Base-by-base conservation (phyloP, 2,888 invertebrate species). In the Drosophila fulvimacula region DNA sequence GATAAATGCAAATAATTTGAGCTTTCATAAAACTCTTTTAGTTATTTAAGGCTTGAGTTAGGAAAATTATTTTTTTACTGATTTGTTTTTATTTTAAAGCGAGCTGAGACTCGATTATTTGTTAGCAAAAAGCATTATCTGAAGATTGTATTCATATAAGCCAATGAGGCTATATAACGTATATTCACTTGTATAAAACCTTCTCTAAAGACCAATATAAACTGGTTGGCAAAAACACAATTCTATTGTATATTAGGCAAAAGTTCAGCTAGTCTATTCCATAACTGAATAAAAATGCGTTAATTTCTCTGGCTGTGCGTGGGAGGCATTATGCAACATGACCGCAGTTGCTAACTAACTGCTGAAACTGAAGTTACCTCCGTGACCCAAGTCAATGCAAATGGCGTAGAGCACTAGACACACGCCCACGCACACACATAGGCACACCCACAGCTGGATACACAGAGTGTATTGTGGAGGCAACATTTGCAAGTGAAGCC, bases 401-500 rank as follows among this genome's bases (percentile, higher is more conserved):
- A 61, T 48, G 52, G 27, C 38, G 61, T 52, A 61, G 65, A 58
- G 56, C 55, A 52, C 36, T 44, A 44, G 19, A 57, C 39, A 63
- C 21, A 32, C 39, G 30, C 42, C 19, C 10, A 44, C 19, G 36
- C 19, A 32, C 27, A 41, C 24, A 24, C 17, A 48, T 15, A 36
- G 13, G 10, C 60, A 49, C 41, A 34, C 39, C 24, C 57, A 48
- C 81, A 53, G 48, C 46, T 55, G 52, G 56, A 49, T 63, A 52
- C 42, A 71, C 32, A 49, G 17, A 51, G 62, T 41, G 60, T 69
- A 66, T 59, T 58, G 69, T 44, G 34, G 60, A 44, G 71, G 76
- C 73, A 69, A 67, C 72, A 76, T 82, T 82, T 82, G 86, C 69
- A 63, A 65, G 56, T 53, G 79, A 60, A 82, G 79, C 80, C 86